Conservation (phyloP, 2,797 vertebrate genomes). For the Oryzias sinensis region DNA sequence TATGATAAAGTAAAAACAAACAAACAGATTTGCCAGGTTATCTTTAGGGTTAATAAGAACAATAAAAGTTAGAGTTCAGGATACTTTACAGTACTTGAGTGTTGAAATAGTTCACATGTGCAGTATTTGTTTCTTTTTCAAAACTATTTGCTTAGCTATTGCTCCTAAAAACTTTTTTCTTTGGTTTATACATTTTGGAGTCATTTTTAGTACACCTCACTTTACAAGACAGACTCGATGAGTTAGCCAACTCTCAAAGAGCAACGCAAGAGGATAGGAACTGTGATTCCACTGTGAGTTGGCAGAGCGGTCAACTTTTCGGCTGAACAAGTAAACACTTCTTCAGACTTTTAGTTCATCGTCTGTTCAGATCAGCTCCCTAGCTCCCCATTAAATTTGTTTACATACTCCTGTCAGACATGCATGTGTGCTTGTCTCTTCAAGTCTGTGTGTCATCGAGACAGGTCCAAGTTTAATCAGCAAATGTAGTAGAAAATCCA, state of each 20-base stretch:
- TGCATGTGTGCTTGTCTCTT: conserved; percentile 10
- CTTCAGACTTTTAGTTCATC: conserved; percentile 28
- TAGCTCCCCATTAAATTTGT: conserved; percentile 57
- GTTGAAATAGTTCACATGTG: too few relatives aligned
- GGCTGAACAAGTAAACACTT: conserved; percentile 47
- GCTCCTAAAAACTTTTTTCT: too few relatives aligned
- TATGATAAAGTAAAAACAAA: too few relatives aligned
- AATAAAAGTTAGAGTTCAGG: too few relatives aligned
- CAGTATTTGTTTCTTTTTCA: too few relatives aligned
- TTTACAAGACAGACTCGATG: conserved; percentile 38
- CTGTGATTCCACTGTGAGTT: conserved; percentile 39
- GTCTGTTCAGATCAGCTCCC: conserved; percentile 55
- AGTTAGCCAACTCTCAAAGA: conserved; percentile 30
- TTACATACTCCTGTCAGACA: conserved; percentile 52
- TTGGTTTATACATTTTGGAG: too few relatives aligned
- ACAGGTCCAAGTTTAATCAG: neutral
- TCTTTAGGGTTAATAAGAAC: too few relatives aligned
- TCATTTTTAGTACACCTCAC: conserved; percentile 5
- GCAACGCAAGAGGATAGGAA: conserved; percentile 35
- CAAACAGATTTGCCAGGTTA: too few relatives aligned
- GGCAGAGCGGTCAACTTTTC: conserved; percentile 47
- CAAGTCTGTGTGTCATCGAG: conserved; percentile 14
- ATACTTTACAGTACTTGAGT: too few relatives aligned
- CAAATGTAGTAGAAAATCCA: too few relatives aligned
- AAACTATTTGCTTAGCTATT: too few relatives aligned